Conservation (phyloP, 1,140 invertebrate species). For the Conus betulinus region DNA sequence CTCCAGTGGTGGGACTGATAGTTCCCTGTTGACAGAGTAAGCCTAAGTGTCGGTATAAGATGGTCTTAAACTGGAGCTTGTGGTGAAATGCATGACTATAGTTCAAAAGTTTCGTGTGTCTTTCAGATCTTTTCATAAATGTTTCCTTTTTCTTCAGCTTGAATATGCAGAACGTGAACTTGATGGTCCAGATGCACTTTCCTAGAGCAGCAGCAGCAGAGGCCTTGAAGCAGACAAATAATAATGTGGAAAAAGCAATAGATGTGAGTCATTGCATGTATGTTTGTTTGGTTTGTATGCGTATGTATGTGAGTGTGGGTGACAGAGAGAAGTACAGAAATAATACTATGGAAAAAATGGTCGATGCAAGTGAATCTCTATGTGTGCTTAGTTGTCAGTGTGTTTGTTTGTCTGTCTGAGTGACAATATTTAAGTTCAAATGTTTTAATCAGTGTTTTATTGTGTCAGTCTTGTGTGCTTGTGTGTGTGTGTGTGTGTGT, state of each 20-base stretch:
- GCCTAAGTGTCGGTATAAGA: no score
- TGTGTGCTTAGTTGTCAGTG: background rate
- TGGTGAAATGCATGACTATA: background rate
- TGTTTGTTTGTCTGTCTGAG: background rate
- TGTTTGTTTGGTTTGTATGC: background rate
- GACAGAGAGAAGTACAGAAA: background rate
- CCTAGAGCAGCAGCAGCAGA: conserved; percentile 76
- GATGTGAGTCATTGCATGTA: conserved; percentile 71
- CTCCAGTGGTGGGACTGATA: no score
- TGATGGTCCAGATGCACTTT: conserved; percentile 83
- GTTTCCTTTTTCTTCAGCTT: conserved; percentile 70
- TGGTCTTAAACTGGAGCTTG: no score
- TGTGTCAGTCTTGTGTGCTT: no score
- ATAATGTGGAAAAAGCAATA: conserved; percentile 82
- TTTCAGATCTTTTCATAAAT: background rate
- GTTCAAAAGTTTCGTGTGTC: background rate
- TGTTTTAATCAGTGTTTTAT: no score
- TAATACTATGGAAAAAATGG: background rate
- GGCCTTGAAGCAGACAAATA: conserved; percentile 82
- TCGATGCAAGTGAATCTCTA: background rate
- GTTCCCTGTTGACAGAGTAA: no score
- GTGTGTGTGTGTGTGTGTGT: no score
- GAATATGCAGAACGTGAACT: conserved; percentile 78
- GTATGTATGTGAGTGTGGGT: background rate
- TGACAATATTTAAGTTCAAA: background rate